Evolutionary conservation across 2,888 invertebrate species (phyloP), one percentile per base, ranked within the genome.

Genomic region (Pilophorus perplexus): DNA sequence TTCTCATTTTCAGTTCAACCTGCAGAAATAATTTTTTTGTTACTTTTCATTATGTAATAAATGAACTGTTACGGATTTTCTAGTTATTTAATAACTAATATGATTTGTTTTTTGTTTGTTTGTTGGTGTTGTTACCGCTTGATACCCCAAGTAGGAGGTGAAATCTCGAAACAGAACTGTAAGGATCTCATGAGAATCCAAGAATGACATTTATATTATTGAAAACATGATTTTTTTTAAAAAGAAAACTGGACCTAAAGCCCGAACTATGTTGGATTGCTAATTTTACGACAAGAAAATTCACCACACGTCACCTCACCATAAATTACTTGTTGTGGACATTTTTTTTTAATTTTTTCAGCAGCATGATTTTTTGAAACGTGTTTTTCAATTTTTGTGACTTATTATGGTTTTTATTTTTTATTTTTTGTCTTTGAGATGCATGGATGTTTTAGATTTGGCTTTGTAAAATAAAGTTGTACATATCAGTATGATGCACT

Each of bases 131-230:
- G 62, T 62, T 60, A 55, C 62, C 48, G 46, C 62, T 62, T 62
- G 62, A 62, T 46, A 44, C 44, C 62, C 38, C 62, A 62, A 62
- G 62, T 62, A 62, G 62, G 62, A 62, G 62, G 62, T 62, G 62
- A 62, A 62, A 38, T 44, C 62, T 62, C 62, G 62, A 62, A 62
- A 62, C 62, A 62, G 62, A 62, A 62, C 46, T 62, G 62, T 62
- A 62, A 62, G 62, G 48, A 48, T 48, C 62, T 62, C 48, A 48
- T 28, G 48, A 25, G 18, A 62, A 44, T 62, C 46, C 59, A 59
- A 42, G 59, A 59, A 59, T 59, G 59, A 42, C 59, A 42, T 40
- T 59, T 59, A 28, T 10, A 50, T 2, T 23, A 48, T n/a, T 48
- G 16, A 52, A 52, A 16, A 18, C 16, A 38, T 57, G 16, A 57